A percentile compares a stretch with the other conserved stretches of the same genome.
Evolutionary conservation across 2,888 invertebrate genomes (phyloP).

Genomic region (Odontocerum albicorne): DNA sequence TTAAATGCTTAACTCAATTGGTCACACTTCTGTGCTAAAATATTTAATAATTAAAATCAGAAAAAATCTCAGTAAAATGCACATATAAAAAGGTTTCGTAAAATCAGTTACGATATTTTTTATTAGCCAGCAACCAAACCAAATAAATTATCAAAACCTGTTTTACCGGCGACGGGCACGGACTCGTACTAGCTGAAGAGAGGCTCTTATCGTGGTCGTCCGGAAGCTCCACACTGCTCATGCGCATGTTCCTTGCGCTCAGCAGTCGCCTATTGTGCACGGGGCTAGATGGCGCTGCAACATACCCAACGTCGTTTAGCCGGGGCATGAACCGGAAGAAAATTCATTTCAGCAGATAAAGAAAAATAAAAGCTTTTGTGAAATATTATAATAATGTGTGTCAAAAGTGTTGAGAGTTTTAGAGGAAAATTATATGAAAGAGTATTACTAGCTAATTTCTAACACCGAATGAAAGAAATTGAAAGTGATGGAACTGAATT

Average conservation of each 20-base stretch:
- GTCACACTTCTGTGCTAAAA: too few species aligned
- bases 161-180: conserved; percentile 85
- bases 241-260: conserved; percentile 79
- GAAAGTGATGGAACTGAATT: too few species aligned
- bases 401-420: too few species aligned
- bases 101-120: background rate
- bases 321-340: background rate
- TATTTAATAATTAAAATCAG: too few species aligned
- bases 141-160: conserved; percentile 47
- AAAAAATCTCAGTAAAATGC: too few species aligned
- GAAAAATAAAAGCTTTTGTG: too few species aligned
- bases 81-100: too few species aligned
- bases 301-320: background rate
- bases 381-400: background rate
- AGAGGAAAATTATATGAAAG: too few species aligned
- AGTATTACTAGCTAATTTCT: too few species aligned
- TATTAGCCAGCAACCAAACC: conserved; percentile 15
- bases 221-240: conserved; percentile 92
- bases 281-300: conserved; percentile 85
- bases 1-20: too few species aligned
- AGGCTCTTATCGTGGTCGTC: conserved; percentile 87
- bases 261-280: conserved; percentile 83
- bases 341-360: background rate
- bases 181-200: conserved; percentile 90
- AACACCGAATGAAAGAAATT: too few species aligned